These are phyloP conservation scores for Zosterops japonicus DNA, from an alignment of 2,113 vertebrate genomes.

Conservation along the genomic window DNA sequence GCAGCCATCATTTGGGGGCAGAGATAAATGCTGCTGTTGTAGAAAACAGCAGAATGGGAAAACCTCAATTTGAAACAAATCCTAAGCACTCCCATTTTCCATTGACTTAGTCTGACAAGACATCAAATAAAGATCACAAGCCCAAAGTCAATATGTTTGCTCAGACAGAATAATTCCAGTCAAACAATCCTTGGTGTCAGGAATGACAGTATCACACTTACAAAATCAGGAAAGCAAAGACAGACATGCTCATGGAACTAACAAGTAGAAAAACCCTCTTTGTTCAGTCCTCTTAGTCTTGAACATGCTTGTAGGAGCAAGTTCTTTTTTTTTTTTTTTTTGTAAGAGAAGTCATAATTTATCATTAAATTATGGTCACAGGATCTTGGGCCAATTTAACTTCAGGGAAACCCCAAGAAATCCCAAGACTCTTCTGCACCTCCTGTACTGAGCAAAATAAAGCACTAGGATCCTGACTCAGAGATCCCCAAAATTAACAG, in stretches of 20 bases:
- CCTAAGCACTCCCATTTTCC: neutral
- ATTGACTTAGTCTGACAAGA: neutral
- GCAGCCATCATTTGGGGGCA: neutral
- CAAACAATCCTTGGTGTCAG: neutral
- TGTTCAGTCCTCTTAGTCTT: neutral
- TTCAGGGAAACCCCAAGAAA: neutral
- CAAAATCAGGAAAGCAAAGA: neutral
- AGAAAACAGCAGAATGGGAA: neutral
- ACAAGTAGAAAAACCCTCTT: neutral
- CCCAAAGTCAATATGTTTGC: neutral
- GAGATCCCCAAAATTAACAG: neutral
- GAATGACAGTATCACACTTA: neutral
- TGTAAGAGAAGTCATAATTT: neutral
- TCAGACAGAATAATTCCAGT: slow-evolving; percentile 13
- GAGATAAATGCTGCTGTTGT: neutral
- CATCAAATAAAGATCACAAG: neutral
- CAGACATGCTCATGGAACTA: neutral
- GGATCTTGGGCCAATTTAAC: accelerated
- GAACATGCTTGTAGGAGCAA: neutral
- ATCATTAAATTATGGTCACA: neutral
- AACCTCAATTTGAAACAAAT: neutral
- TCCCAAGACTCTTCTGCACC: neutral
- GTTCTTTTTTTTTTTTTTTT: neutral
- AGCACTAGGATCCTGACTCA: neutral
- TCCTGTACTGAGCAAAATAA: neutral